Evolutionary conservation across 2,888 invertebrate genomes (phyloP).

Genomic region (Cerceris ruficornis): DNA sequence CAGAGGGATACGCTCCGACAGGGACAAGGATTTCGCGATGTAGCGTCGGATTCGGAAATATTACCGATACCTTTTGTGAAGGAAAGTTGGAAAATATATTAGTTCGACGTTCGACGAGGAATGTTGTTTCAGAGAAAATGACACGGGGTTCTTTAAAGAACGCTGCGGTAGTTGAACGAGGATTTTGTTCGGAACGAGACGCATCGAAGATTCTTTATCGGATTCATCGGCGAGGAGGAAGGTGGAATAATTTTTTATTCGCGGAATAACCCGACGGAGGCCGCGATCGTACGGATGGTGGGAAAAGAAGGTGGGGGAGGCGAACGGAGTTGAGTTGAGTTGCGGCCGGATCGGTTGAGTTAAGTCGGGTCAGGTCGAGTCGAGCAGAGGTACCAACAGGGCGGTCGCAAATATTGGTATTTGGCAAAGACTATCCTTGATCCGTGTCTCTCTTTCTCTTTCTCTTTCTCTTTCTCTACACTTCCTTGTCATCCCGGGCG

Average conservation of each 20-base stretch:
- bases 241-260: constrained; percentile 5
- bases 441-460: constrained; percentile 79
- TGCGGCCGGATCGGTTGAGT: constrained; percentile 77
- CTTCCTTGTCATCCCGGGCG: constrained; percentile 65
- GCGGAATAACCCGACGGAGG: background rate
- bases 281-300: constrained; percentile 14
- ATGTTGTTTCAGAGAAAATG: too few species aligned
- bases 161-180: background rate
- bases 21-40: too few species aligned
- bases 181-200: background rate
- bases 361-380: constrained; percentile 78
- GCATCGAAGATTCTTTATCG: background rate
- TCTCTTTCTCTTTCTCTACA: constrained; percentile 75
- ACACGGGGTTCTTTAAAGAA: too few species aligned
- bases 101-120: too few species aligned
- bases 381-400: constrained; percentile 80
- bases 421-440: constrained; percentile 82
- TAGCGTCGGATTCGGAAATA: too few species aligned
- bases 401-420: constrained; percentile 82
- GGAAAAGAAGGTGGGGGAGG: constrained; percentile 51
- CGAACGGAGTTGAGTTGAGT: constrained; percentile 69
- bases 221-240: background rate
- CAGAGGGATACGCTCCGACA: too few species aligned
- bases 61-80: too few species aligned
- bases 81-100: too few species aligned